These are phyloP conservation scores for Mesocricetus auratus DNA, from an alignment of 2,113 vertebrate species.

Conservation along the genomic window DNA sequence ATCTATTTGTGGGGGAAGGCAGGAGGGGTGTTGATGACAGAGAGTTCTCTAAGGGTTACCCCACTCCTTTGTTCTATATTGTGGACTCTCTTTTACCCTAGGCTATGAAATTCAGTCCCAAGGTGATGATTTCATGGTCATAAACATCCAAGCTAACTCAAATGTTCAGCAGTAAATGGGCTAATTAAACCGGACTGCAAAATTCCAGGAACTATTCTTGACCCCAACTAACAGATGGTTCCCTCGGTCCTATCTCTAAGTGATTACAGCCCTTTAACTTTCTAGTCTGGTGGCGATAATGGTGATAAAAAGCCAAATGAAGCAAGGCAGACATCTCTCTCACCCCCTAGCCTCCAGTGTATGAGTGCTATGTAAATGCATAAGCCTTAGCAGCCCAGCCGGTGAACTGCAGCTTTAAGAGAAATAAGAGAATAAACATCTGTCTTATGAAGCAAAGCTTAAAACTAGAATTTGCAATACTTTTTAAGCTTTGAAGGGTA, in stretches of 20 bases:
- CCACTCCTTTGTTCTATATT: conserved; percentile 37
- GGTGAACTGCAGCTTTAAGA: conserved; percentile 33
- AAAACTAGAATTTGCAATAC: conserved; percentile 58
- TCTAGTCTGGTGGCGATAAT: not conserved
- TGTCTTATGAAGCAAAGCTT: conserved; percentile 37
- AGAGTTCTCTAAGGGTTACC: not conserved
- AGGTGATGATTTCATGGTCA: not conserved
- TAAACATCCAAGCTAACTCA: not conserved
- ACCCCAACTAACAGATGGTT: conserved; percentile 7
- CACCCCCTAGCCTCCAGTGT: not conserved
- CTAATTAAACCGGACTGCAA: conserved; percentile 45
- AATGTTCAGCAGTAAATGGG: conserved; percentile 16
- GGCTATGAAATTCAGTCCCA: not conserved
- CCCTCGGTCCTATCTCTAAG: conserved; percentile 43
- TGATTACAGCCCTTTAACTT: not conserved
- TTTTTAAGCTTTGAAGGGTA: conserved; percentile 69
- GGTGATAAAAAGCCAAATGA: not conserved
- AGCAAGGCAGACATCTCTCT: not conserved
- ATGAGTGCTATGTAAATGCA: not conserved
- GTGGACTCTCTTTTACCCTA: not conserved
- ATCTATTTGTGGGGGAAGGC: not conserved
- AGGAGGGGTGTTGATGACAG: not conserved
- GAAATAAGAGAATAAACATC: conserved; percentile 37
- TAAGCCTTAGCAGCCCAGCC: not conserved
- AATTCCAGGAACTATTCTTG: conserved; percentile 42